A percentile compares a stretch with the other conserved stretches of the same genome.
Conservation (phyloP, 2,888 invertebrate species). For the Morpho deidamia region DNA sequence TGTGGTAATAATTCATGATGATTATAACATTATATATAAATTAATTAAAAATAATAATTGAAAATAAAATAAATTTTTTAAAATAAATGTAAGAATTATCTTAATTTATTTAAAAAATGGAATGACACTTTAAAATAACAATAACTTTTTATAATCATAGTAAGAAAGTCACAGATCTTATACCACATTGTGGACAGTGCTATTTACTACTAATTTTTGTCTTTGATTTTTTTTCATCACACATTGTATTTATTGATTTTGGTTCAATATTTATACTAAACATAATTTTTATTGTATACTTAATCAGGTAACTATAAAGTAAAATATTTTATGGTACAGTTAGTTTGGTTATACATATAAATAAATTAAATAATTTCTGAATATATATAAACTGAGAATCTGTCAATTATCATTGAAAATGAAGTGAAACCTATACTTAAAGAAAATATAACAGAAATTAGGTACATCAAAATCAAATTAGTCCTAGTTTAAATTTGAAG, state of each 20-base stretch:
- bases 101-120: slow-evolving; percentile 38
- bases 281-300: slow-evolving; percentile 38
- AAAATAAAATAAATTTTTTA: slow-evolving; percentile 9
- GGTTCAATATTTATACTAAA: slow-evolving; percentile 44
- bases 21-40: neutral
- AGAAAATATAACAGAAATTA: neutral
- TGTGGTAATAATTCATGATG: slow-evolving; percentile 5
- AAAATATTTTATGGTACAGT: slow-evolving; percentile 39
- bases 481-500: slow-evolving; percentile 27
- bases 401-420: too few relatives aligned
- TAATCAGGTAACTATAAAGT: slow-evolving; percentile 56
- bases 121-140: slow-evolving; percentile 50
- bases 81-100: too few relatives aligned
- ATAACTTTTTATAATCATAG: slow-evolving; percentile 43
- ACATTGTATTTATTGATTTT: slow-evolving; percentile 57
- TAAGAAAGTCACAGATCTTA: slow-evolving; percentile 62
- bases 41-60: slow-evolving; percentile 2
- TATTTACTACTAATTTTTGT: slow-evolving; percentile 25
- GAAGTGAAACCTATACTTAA: too few relatives aligned
- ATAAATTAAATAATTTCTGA: too few relatives aligned
- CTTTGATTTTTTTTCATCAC: slow-evolving; percentile 60
- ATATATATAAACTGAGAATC: too few relatives aligned
- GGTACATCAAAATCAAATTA: neutral
- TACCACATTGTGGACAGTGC: slow-evolving; percentile 27
- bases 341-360: neutral